These are phyloP conservation scores for Andrena bicolor DNA, from an alignment of 2,888 invertebrate species.

Conservation along the genomic window DNA sequence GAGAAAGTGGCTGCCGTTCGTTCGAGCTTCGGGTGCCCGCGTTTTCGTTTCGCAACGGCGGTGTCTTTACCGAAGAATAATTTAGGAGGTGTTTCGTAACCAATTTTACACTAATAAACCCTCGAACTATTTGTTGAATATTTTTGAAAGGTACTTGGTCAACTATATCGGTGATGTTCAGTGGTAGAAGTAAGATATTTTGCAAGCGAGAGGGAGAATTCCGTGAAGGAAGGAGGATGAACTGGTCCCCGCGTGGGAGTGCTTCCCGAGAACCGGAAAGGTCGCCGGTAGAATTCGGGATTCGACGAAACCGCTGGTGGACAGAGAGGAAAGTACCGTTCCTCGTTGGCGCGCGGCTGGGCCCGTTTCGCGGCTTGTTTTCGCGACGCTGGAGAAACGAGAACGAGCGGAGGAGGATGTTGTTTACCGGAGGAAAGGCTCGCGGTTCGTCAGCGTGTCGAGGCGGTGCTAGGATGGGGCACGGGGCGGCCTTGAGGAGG, in stretches of 20 bases:
- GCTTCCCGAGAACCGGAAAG: constrained; percentile 27
- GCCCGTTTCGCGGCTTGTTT: constrained; percentile 33
- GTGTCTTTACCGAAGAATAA: neutral
- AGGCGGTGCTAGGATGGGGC: constrained; percentile 67
- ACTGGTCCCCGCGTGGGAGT: constrained; percentile 22
- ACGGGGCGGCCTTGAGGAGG: constrained; percentile 77
- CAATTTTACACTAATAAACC: too few relatives aligned
- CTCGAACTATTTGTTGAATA: too few relatives aligned
- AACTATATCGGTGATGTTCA: too few relatives aligned
- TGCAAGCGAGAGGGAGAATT: neutral
- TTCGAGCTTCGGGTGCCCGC: constrained; percentile 4
- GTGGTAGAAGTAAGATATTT: too few relatives aligned
- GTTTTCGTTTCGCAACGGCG: constrained; percentile 20
- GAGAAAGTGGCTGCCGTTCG: constrained; percentile 52
- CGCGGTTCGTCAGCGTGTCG: constrained; percentile 59
- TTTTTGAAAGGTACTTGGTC: too few relatives aligned
- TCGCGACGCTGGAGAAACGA: constrained; percentile 49
- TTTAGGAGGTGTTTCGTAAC: too few relatives aligned
- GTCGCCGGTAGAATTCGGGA: neutral
- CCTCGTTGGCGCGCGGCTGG: neutral
- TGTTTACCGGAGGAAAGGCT: constrained; percentile 72
- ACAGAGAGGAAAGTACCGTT: constrained; percentile 33
- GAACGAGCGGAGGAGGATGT: constrained; percentile 77
- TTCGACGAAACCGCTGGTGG: neutral
- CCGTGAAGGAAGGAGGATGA: neutral